Evolutionary conservation across 1,140 invertebrate species (phyloP), one percentile per base, ranked within the genome.

Genomic region (Dysdera silvatica): DNA sequence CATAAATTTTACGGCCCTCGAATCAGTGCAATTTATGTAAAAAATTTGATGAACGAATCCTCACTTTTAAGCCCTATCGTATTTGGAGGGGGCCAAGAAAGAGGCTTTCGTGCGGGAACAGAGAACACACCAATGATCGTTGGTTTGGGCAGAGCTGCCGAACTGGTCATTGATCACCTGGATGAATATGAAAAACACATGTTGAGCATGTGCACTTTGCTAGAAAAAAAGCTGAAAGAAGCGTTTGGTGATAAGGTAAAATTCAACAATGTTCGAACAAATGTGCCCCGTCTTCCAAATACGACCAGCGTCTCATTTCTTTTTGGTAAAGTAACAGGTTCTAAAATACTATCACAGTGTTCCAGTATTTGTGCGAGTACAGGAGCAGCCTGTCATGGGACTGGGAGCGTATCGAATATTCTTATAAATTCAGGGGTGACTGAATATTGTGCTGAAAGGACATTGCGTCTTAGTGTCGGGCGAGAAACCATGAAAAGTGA

Each of bases 1-100:
- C 84, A 85, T 68, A 85, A 84, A 74, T 85, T 84, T 74, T 85
- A 85, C 75, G 84, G 80, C 7, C 83, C 84, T 8, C 71, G 82
- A 48, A 80, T 82, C 63, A 84, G 83, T 60, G 82, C 81, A 49
- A 70, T 85, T 8, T 83, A 78, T 71, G 72, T 69, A 7, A 68
- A 65, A 67, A 48, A 71, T 26, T 43, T 61, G 29, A 54, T 65
- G 3, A n/a, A n/a, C n/a, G n/a, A n/a, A n/a, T n/a, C n/a, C n/a
- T n/a, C n/a, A n/a, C 64, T 52, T 10, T 51, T 82, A 2, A 71
- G 74, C 66, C 80, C 82, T 4, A 66, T 82, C 55, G 72, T 84
- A 35, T 77, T 75, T 71, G 83, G 83, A 8, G 83, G 83, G 20
- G 82, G 82, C n/a, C 83, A 85, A 72, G 83, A 85, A 71, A 71